These are phyloP conservation scores for Drosophila sturtevanti DNA, from an alignment of 1,140 invertebrate species.

Conservation along the genomic window DNA sequence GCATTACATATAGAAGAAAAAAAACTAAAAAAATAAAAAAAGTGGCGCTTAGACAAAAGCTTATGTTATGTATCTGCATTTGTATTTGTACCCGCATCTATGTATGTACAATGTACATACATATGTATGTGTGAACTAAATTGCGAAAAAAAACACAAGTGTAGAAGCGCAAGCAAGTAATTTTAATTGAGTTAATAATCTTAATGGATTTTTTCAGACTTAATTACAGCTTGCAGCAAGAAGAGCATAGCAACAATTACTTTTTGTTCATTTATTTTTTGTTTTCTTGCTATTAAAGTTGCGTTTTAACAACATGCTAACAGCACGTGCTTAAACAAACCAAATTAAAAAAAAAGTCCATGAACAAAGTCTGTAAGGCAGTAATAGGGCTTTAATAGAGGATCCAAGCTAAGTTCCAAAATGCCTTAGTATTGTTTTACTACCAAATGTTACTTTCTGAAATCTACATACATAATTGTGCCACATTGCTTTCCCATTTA, in stretches of 20 bases:
- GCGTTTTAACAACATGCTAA: slow-evolving; percentile 1
- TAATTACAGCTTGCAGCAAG: slow-evolving; percentile 54
- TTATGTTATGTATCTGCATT: background rate
- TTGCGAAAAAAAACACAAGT: slow-evolving; percentile 51
- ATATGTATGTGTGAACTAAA: slow-evolving; percentile 46
- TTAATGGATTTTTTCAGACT: slow-evolving; percentile 70
- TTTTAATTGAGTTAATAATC: slow-evolving; percentile 74
- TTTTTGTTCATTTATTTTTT: slow-evolving; percentile 3
- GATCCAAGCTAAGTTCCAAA: background rate
- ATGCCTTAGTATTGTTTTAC: background rate
- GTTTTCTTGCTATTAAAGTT: background rate
- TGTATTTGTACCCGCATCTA: background rate
- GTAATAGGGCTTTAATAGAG: background rate
- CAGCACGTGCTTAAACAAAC: background rate
- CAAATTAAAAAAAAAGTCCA: background rate
- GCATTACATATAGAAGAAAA: slow-evolving; percentile 21
- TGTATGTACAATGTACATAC: background rate
- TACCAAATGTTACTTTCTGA: background rate
- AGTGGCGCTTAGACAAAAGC: slow-evolving; percentile 53
- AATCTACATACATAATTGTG: no score
- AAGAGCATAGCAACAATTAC: slow-evolving; percentile 18
- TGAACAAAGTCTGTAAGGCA: background rate
- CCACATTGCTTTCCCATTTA: no score
- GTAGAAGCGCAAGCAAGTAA: slow-evolving; percentile 51
- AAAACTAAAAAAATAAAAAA: background rate